Evolutionary conservation across 64 coral and sea anemone genomes (phyloP).

Genomic region (Astreopora myriophthalma): DNA sequence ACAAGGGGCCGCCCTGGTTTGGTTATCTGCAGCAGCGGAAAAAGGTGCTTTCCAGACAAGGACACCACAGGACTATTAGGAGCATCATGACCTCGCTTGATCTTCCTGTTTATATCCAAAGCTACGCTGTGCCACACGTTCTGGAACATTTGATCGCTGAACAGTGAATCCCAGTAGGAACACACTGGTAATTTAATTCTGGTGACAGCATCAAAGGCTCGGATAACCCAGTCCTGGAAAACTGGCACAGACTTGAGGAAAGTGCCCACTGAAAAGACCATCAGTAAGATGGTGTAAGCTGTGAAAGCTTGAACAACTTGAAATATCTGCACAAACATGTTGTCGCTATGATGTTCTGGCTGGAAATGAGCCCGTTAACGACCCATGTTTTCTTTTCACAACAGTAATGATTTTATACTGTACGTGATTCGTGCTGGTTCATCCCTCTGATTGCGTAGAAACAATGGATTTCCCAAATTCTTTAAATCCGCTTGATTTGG

Average conservation of each 20-base stretch:
- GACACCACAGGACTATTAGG: slow-evolving; percentile 23
- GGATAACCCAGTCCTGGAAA: not conserved
- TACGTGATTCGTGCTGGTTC: slow-evolving; percentile 20
- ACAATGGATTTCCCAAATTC: slow-evolving; percentile 32
- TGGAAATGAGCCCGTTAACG: not conserved
- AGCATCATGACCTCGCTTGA: not conserved
- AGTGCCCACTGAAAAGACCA: slow-evolving; percentile 36
- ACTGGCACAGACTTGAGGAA: not conserved
- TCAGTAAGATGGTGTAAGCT: slow-evolving; percentile 4
- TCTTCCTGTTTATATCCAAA: slow-evolving; percentile 64
- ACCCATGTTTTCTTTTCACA: not conserved
- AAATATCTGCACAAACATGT: not conserved
- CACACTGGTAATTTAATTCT: slow-evolving; percentile 4
- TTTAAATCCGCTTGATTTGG: not conserved
- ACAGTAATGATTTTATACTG: not conserved
- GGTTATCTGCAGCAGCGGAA: slow-evolving; percentile 37
- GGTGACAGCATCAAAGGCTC: slow-evolving; percentile 20
- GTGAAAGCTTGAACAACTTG: not conserved
- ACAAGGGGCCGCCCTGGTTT: slow-evolving; percentile 65
- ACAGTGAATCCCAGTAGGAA: slow-evolving; percentile 57
- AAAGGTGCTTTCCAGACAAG: slow-evolving; percentile 5
- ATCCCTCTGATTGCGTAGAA: not conserved
- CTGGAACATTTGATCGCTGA: slow-evolving; percentile 49
- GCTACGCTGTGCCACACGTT: slow-evolving; percentile 50
- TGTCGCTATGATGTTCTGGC: not conserved